These are phyloP conservation scores for Pituophis catenifer DNA, from an alignment of 2,113 vertebrate genomes.

Conservation along the genomic window DNA sequence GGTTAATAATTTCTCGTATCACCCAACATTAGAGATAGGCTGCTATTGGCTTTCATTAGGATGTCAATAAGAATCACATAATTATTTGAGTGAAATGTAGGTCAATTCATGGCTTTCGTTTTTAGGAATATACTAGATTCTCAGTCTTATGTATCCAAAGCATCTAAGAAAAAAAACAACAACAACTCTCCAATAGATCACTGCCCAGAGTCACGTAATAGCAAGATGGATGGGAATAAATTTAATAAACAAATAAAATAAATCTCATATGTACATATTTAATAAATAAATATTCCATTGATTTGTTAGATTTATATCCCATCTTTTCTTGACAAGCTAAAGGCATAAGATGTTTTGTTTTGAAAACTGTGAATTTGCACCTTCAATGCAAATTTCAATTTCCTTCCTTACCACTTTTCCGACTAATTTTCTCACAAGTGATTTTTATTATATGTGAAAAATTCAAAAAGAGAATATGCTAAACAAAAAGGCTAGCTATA, in stretches of 20 bases:
- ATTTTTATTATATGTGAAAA: conserved; percentile 1
- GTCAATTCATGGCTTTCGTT: background rate
- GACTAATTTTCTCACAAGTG: background rate
- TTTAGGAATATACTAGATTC: background rate
- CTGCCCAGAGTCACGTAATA: background rate
- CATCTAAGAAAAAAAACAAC: background rate
- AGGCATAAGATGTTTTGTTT: background rate
- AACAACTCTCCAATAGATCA: background rate
- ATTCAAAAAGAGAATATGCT: background rate
- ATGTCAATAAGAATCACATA: background rate
- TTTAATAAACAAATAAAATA: background rate
- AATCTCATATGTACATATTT: background rate
- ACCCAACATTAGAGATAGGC: background rate
- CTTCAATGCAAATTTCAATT: background rate
- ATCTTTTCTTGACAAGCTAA: background rate
- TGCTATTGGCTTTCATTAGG: background rate
- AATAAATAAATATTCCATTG: background rate
- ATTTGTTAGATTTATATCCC: background rate
- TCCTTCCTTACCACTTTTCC: background rate
- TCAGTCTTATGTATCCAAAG: background rate
- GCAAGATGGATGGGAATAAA: background rate
- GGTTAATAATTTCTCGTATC: background rate
- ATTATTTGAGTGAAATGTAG: background rate
- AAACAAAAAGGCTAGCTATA: background rate
- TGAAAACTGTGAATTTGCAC: background rate